phyloP scores from a whole-genome alignment of 2,113 vertebrate species.

The Larimichthys crocea region DNA sequence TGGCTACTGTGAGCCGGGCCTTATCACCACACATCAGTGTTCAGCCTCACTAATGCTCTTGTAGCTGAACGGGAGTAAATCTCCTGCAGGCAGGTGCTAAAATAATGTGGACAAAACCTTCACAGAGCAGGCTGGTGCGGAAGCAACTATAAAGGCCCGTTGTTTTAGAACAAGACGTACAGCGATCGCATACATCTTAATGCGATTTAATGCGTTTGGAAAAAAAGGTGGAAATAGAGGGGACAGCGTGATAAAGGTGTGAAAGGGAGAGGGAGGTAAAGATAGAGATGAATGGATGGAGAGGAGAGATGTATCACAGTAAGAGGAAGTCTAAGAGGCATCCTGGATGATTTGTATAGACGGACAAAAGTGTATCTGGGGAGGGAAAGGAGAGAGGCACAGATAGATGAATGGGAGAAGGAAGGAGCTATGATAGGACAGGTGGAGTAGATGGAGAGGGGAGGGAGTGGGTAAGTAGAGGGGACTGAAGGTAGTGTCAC shows the following conservation, averaged over 20 bases:
- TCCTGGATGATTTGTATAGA: constrained; percentile 31
- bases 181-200: neutral
- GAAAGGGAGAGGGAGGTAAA: neutral
- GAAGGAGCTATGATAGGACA: neutral
- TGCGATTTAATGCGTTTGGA: neutral
- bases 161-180: neutral
- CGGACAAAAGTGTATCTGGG: neutral
- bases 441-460: constrained; percentile 31
- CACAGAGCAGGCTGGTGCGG: neutral
- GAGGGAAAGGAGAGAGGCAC: constrained; percentile 1
- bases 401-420: constrained; percentile 34
- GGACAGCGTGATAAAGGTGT: constrained; percentile 1
- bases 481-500: constrained; percentile 32
- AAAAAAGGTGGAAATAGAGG: neutral
- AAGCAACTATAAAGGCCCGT: neutral
- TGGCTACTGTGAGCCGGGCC: neutral
- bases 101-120: constrained; percentile 8
- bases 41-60: constrained; percentile 7
- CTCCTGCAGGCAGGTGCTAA: constrained; percentile 14
- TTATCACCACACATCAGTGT: constrained; percentile 26
- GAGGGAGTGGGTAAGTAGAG: neutral
- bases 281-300: constrained; percentile 27
- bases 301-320: constrained; percentile 13
- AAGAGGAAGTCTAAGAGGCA: neutral
- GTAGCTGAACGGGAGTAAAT: constrained; percentile 12